phyloP scores from a whole-genome alignment of 2,888 invertebrate species.

The Gasteruption jaculator region DNA sequence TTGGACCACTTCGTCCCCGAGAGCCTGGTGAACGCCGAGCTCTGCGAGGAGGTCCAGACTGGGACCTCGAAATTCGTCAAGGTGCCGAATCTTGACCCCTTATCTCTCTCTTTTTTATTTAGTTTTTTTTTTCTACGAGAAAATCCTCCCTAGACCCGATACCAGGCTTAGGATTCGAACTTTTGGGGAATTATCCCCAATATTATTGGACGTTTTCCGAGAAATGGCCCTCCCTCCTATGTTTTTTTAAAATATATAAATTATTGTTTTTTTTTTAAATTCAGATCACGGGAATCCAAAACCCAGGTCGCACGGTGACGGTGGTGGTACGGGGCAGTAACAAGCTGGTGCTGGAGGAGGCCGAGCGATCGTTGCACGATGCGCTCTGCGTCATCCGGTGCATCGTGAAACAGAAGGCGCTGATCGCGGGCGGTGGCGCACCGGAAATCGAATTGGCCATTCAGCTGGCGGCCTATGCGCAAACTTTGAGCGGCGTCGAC shows the following conservation, averaged over 20 bases:
- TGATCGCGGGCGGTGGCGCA: constrained; percentile 95
- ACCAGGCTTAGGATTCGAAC: too few relatives aligned
- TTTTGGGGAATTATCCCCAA: too few relatives aligned
- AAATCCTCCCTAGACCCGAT: too few relatives aligned
- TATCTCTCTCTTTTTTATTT: constrained; percentile 9
- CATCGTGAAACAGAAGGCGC: constrained; percentile 86
- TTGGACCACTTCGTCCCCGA: constrained; percentile 95
- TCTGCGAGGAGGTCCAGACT: constrained; percentile 90
- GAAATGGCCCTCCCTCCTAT: too few relatives aligned
- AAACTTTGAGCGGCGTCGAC: constrained; percentile 84
- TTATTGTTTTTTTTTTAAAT: constrained; percentile 15
- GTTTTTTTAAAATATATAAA: too few relatives aligned
- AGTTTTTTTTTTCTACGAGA: too few relatives aligned
- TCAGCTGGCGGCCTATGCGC: constrained; percentile 74
- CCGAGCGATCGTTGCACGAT: constrained; percentile 78
- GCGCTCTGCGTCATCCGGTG: constrained; percentile 91
- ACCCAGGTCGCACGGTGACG: constrained; percentile 86
- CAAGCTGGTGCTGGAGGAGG: constrained; percentile 76
- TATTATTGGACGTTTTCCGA: too few relatives aligned
- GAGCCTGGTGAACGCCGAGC: constrained; percentile 84
- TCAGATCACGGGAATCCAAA: constrained; percentile 82
- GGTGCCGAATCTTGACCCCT: too few relatives aligned
- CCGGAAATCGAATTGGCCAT: constrained; percentile 94
- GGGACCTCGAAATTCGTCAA: constrained; percentile 89
- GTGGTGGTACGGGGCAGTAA: constrained; percentile 87